Percentiles rank a stretch among this genome's conserved stretches.
Evolutionary conservation across 2,888 invertebrate genomes (phyloP).

Genomic region (Sphinx pinastri): DNA sequence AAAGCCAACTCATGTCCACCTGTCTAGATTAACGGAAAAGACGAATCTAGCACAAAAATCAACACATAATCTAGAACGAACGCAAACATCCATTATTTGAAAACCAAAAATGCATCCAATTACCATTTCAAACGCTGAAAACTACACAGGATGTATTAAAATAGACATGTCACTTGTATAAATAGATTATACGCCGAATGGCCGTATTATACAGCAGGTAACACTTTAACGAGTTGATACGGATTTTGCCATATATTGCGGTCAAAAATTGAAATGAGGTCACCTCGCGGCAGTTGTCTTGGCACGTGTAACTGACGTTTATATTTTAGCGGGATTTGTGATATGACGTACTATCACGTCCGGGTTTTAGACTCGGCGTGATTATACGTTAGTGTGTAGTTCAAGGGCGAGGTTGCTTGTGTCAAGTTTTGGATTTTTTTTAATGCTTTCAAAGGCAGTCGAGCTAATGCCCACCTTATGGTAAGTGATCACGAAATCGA

Average conservation of each 20-base stretch:
- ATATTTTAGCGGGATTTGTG: background rate
- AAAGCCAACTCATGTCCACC: no score
- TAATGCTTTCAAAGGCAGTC: no score
- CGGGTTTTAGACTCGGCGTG: background rate
- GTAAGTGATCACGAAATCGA: no score
- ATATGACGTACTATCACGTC: background rate
- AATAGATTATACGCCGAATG: slow-evolving; percentile 8
- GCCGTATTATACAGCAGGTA: slow-evolving; percentile 14
- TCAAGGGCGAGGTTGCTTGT: background rate
- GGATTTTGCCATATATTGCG: slow-evolving; percentile 7
- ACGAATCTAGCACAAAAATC: background rate
- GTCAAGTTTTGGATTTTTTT: no score
- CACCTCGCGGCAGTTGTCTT: slow-evolving; percentile 20
- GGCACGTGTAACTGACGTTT: slow-evolving; percentile 25
- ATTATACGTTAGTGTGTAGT: background rate
- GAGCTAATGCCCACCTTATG: no score
- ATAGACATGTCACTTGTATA: slow-evolving; percentile 22
- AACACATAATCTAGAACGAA: background rate
- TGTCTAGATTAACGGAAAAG: no score
- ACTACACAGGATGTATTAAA: slow-evolving; percentile 9
- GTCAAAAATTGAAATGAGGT: slow-evolving; percentile 27
- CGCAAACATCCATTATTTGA: background rate
- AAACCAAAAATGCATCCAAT: slow-evolving; percentile 8
- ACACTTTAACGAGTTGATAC: background rate
- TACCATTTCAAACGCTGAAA: slow-evolving; percentile 9